phyloP scores from a whole-genome alignment of 2,113 vertebrate genomes.

The Scopus umbretta region DNA sequence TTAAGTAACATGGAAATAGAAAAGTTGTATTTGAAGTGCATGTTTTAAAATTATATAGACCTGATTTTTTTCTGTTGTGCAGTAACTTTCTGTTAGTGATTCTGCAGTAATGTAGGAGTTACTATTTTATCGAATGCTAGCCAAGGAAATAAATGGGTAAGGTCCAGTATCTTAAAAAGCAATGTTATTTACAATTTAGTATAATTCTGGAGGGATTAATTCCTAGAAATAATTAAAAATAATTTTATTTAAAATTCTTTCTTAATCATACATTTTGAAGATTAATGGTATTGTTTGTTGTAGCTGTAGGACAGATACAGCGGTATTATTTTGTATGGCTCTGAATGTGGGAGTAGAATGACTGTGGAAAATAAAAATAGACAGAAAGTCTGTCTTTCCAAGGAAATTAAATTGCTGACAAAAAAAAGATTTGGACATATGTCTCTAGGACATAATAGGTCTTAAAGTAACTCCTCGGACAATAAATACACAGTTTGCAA shows the following conservation, averaged over 20 bases:
- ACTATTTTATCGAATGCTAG: neutral
- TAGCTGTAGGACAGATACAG: neutral
- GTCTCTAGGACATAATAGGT: neutral
- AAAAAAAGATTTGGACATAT: neutral
- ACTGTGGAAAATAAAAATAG: neutral
- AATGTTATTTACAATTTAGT: neutral
- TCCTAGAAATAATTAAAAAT: neutral
- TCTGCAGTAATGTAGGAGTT: neutral
- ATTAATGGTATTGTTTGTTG: neutral
- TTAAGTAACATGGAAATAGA: neutral
- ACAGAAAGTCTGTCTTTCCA: neutral
- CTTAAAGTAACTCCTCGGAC: neutral
- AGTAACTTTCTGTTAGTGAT: neutral
- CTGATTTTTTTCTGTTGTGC: neutral
- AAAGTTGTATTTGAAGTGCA: neutral
- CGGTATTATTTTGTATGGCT: neutral
- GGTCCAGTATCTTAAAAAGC: neutral
- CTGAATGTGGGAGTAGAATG: neutral
- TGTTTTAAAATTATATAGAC: neutral
- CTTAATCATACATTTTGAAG: neutral
- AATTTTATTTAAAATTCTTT: neutral
- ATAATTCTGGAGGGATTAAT: neutral
- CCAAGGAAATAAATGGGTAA: neutral
- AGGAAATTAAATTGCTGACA: neutral
- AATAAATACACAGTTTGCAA: neutral